Evolutionary conservation across 2,113 vertebrate species (phyloP), one percentile per base, ranked within the genome.

Genomic region (Oryzias curvinotus): DNA sequence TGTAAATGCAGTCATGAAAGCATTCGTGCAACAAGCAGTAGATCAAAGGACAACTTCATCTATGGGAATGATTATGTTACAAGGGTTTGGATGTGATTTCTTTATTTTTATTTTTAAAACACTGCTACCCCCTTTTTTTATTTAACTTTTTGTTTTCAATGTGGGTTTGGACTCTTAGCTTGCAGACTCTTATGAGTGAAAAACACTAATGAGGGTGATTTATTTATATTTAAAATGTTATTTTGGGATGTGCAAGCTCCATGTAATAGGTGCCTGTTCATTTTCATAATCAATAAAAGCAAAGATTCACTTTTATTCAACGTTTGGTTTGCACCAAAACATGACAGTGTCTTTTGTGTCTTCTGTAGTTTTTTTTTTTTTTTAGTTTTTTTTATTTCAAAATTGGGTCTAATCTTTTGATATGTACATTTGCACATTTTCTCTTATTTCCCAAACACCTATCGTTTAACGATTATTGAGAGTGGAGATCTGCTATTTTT

Each of bases 231-330:
- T 83, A 62, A 86, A 68, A 68, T 70, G 75, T 71, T 86, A 68
- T 90, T 88, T 75, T 87, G 86, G 85, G 89, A 89, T 90, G 89
- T 92, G 79, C 83, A 88, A 90, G 88, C 84, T 88, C 88, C 86
- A 86, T 91, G 84, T 91, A 85, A 90, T 78, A 87, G 91, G 87
- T 91, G 88, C 90, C 91, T 91, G 90, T 91, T 88, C 82, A 91
- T 91, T 90, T 90, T 89, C 88, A 90, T 86, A 90, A 91, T 88
- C 85, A 82, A 88, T 79, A 90, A 92, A 91, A 86, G 82, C 75
- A 85, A 78, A 86, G 71, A 86, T 85, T 88, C 76, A 87, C 84
- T 87, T 89, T 89, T 89, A 85, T 78, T 88, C 68, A 85, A 65
- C 19, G 12, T 53, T 54, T 43, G 47, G 36, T 65, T 63, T 77